Percentiles rank a stretch among this genome's conserved stretches.
These are phyloP conservation scores for Sebastes itinus DNA, from an alignment of 2,797 vertebrate genomes.

Conservation along the genomic window DNA sequence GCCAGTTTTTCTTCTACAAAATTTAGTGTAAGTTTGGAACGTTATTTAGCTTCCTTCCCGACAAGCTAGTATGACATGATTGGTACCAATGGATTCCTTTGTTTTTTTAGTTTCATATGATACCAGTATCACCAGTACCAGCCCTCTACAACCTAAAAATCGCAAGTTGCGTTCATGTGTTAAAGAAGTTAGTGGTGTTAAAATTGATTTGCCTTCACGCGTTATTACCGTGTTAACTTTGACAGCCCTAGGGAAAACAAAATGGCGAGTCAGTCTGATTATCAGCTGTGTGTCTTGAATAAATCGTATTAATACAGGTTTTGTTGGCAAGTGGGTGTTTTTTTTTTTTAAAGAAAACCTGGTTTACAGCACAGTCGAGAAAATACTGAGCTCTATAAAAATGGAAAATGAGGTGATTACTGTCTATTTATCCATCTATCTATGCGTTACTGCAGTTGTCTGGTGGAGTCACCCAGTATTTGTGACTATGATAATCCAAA, in stretches of 20 bases:
- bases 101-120: too few relatives aligned
- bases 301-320: background rate
- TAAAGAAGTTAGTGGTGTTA: too few relatives aligned
- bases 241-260: background rate
- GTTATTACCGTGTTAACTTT: too few relatives aligned
- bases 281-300: background rate
- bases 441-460: background rate
- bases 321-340: background rate
- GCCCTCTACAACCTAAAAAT: too few relatives aligned
- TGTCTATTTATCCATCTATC: background rate
- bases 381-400: background rate
- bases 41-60: accelerated
- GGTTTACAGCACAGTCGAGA: background rate
- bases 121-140: too few relatives aligned
- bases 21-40: too few relatives aligned
- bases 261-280: background rate
- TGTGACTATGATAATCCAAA: background rate
- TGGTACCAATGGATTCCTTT: too few relatives aligned
- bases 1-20: too few relatives aligned
- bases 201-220: too few relatives aligned
- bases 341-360: background rate
- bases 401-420: background rate
- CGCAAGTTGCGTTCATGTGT: too few relatives aligned
- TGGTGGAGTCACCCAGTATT: background rate
- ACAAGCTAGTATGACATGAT: too few relatives aligned